Evolutionary conservation across 2,888 invertebrate genomes (phyloP), one percentile per base, ranked within the genome.

Genomic region (Suillia variegata): DNA sequence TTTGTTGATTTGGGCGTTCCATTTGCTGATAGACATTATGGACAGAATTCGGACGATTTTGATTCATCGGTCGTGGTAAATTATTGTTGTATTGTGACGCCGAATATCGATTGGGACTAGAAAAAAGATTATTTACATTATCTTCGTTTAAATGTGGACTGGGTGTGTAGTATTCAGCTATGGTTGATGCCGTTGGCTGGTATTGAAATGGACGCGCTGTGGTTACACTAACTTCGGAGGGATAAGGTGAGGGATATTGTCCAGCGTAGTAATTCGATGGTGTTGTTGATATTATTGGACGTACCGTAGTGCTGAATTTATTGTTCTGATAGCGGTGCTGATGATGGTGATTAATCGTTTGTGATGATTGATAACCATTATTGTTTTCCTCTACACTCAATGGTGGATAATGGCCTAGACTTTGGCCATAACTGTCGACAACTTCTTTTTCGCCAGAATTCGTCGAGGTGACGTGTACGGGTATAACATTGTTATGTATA

Each of bases 401-500:
- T 15, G 77, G 71, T 3, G 74, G 80, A 59, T 73, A 79, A 13
- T 66, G 42, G 2, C 69, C 70, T 48, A 79, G 45, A 21, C 72
- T 77, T 42, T 79, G 75, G 3, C 81, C 81, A 54, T 81, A 81
- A 38, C 75, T 78, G 50, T 81, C 80, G 8, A 80, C 22, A 2
- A 73, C 63, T 31, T 75, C 75, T 57, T 74, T 73, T 53, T 80
- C 79, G 1, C 74, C 78, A 0, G 75, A 74, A 20, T 59, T 67
- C 0, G 74, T 69, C 20, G 70, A 67, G n/a, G 73, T 62, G 13
- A 80, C 26, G 57, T 79, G 79, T 1, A 79, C 70, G 1, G 81
- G 79, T 42, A 81, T 76, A 15, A 80, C 75, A 61, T 80, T 81
- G 54, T 80, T 81, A 62, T 81, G 81, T 26, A 81, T 81, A 12